Evolutionary conservation across 1,140 invertebrate genomes (phyloP).

Genomic region (Bicyclus anynana): DNA sequence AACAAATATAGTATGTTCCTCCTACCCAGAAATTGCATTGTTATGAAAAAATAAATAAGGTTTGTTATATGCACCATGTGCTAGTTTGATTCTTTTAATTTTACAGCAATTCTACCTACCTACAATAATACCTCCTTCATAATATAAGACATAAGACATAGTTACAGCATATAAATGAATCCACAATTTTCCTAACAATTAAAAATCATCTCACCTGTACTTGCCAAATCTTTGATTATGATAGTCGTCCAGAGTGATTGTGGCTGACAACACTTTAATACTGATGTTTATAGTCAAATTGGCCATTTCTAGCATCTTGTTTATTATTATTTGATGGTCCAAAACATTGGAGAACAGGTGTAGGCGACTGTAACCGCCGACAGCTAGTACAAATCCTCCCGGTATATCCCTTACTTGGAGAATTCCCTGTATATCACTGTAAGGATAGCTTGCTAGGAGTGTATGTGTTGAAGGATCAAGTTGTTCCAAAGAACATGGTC

Average conservation of each 20-base stretch:
- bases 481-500: slow-evolving; percentile 93
- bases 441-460: slow-evolving; percentile 91
- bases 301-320: slow-evolving; percentile 90
- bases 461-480: slow-evolving; percentile 90
- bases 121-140: too few relatives aligned
- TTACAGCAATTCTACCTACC: too few relatives aligned
- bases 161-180: too few relatives aligned
- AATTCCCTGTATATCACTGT: slow-evolving; percentile 82
- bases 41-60: too few relatives aligned
- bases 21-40: too few relatives aligned
- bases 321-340: slow-evolving; percentile 90
- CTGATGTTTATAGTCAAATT: slow-evolving; percentile 87
- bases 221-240: slow-evolving; percentile 92
- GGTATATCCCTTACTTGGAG: slow-evolving; percentile 82
- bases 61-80: too few relatives aligned
- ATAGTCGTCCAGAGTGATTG: slow-evolving; percentile 92
- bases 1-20: too few relatives aligned
- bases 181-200: too few relatives aligned
- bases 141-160: too few relatives aligned
- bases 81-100: too few relatives aligned
- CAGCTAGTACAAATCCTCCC: slow-evolving; percentile 92
- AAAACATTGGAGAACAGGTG: slow-evolving; percentile 91
- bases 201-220: slow-evolving; percentile 82
- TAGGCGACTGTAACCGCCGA: slow-evolving; percentile 90
- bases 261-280: slow-evolving; percentile 89